Percentiles rank a stretch among this genome's conserved stretches.
These are phyloP conservation scores for Artemia sinica DNA, from an alignment of 2,888 invertebrate species.

Conservation along the genomic window DNA sequence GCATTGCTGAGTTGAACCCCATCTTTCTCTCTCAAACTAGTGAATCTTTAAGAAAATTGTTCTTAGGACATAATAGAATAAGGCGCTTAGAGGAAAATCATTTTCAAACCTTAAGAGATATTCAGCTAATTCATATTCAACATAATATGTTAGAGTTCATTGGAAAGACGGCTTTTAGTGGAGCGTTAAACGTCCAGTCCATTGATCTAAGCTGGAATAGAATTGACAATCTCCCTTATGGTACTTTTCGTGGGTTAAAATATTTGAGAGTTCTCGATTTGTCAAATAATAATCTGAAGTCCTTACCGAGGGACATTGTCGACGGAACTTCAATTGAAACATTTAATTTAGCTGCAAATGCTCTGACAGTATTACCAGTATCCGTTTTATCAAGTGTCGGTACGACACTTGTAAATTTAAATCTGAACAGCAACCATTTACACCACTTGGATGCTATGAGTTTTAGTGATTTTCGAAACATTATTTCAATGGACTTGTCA, in stretches of 20 bases:
- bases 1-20: slow-evolving; percentile 40
- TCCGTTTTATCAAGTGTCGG: slow-evolving; percentile 59
- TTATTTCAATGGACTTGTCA: slow-evolving; percentile 56
- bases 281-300: slow-evolving; percentile 27
- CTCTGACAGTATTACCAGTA: slow-evolving; percentile 39
- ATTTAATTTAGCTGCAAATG: slow-evolving; percentile 28
- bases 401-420: slow-evolving; percentile 55
- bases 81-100: slow-evolving; percentile 39
- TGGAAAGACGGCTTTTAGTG: slow-evolving; percentile 56
- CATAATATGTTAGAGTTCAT: slow-evolving; percentile 54
- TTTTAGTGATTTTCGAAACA: slow-evolving; percentile 61
- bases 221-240: slow-evolving; percentile 55
- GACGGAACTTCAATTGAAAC: slow-evolving; percentile 28
- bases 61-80: slow-evolving; percentile 55
- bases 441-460: slow-evolving; percentile 74
- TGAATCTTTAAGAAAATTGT: slow-evolving; percentile 47
- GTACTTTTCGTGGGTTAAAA: slow-evolving; percentile 58
- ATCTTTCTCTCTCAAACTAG: slow-evolving; percentile 43
- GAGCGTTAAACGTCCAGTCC: slow-evolving; percentile 52
- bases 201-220: slow-evolving; percentile 59
- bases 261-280: slow-evolving; percentile 49
- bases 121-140: slow-evolving; percentile 55
- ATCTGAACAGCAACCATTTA: slow-evolving; percentile 57
- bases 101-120: slow-evolving; percentile 35
- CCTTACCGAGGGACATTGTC: slow-evolving; percentile 28